Conservation (phyloP, 2,113 vertebrate genomes). For the Numida meleagris region DNA sequence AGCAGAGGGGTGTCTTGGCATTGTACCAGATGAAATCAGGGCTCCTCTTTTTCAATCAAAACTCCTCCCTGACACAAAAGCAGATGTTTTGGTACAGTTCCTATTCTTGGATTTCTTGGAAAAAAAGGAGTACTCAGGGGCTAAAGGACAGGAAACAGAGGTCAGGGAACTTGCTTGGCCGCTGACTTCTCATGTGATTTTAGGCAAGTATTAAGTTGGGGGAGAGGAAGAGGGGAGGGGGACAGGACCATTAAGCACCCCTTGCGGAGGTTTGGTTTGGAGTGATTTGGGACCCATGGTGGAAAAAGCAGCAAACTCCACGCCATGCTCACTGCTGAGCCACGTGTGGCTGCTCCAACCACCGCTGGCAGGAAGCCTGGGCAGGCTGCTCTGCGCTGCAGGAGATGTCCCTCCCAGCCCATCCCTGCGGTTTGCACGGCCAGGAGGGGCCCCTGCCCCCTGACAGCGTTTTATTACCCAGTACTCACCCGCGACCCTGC, state of each 20-base stretch:
- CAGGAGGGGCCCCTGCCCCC: background rate
- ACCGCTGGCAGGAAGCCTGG: background rate
- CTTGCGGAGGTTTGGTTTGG: background rate
- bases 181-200: background rate
- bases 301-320: conserved; percentile 56
- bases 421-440: too few species aligned
- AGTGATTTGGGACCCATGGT: conserved; percentile 40
- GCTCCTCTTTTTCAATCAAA: background rate
- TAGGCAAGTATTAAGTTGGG: background rate
- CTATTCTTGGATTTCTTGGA: conserved; percentile 33
- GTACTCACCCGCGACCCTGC: background rate
- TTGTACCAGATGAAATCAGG: background rate
- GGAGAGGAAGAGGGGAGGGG: background rate
- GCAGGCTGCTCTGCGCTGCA: background rate
- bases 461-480: background rate
- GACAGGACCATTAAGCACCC: conserved; percentile 38
- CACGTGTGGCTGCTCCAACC: background rate
- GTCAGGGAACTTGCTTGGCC: background rate
- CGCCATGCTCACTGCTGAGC: background rate
- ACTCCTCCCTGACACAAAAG: background rate
- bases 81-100: background rate
- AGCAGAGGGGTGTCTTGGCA: background rate
- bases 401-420: background rate
- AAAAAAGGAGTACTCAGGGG: background rate
- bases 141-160: conserved; percentile 11